These are phyloP conservation scores for Cheiracanthium punctorium DNA, from an alignment of 2,888 invertebrate genomes.

Conservation along the genomic window DNA sequence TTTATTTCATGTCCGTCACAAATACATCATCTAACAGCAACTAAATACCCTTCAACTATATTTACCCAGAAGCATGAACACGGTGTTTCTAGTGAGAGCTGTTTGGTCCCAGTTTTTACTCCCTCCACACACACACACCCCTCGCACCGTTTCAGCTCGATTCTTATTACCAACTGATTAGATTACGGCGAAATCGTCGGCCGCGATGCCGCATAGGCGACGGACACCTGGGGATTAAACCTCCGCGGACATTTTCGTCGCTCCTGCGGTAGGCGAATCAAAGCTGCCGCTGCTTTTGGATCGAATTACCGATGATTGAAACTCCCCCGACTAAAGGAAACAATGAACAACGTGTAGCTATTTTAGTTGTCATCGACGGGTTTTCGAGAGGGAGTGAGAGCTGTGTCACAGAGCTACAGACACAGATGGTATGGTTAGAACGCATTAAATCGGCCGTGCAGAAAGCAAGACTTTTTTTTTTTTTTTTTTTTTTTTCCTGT, in stretches of 20 bases:
- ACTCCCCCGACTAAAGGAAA: constrained; percentile 6
- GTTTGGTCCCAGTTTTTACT: neutral
- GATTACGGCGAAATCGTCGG: constrained; percentile 31
- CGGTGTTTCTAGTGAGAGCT: too few relatives aligned
- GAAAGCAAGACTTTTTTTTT: too few relatives aligned
- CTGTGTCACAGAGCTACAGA: too few relatives aligned
- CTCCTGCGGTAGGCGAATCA: constrained; percentile 39
- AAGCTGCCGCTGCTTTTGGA: constrained; percentile 15
- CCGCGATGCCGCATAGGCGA: constrained; percentile 18
- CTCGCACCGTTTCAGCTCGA: too few relatives aligned
- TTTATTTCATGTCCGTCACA: too few relatives aligned
- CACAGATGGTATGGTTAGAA: neutral
- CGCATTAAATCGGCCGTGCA: neutral
- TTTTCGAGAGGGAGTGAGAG: neutral
- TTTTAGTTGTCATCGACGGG: neutral
- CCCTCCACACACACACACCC: neutral
- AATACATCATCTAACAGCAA: too few relatives aligned
- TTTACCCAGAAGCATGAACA: too few relatives aligned
- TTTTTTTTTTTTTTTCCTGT: too few relatives aligned
- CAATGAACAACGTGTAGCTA: neutral
- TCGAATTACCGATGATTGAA: constrained; percentile 10
- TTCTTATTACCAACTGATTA: constrained; percentile 19
- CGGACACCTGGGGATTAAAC: constrained; percentile 57
- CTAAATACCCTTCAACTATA: too few relatives aligned
- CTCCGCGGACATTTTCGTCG: constrained; percentile 46